Conservation (phyloP, 2,113 vertebrate genomes). For the Panthera tigris region DNA sequence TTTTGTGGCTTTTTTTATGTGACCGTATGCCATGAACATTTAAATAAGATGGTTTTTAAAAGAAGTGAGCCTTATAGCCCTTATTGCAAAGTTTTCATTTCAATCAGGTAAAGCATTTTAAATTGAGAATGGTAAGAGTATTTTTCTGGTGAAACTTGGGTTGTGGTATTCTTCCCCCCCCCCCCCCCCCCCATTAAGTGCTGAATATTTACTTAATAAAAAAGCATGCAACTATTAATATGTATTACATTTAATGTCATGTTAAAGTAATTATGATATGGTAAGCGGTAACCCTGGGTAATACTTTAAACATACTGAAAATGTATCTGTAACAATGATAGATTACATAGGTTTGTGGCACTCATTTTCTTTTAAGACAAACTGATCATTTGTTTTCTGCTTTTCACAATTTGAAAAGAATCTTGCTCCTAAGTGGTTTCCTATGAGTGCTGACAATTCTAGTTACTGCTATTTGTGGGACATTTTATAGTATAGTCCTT, state of each 20-base stretch:
- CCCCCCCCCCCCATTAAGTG: background rate
- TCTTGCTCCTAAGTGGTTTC: background rate
- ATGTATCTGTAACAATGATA: background rate
- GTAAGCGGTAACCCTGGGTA: background rate
- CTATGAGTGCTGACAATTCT: background rate
- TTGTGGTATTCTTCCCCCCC: background rate
- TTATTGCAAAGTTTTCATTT: slow-evolving; percentile 13
- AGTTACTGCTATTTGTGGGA: background rate
- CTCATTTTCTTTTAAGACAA: background rate
- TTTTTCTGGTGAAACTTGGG: slow-evolving; percentile 8
- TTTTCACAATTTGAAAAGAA: background rate
- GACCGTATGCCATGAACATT: background rate
- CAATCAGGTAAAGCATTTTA: slow-evolving; percentile 24
- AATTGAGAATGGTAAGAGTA: background rate
- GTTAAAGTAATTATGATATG: background rate
- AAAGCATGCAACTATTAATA: background rate
- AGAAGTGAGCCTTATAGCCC: background rate
- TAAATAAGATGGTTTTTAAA: background rate
- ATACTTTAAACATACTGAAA: background rate
- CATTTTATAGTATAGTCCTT: background rate
- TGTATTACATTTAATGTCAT: background rate
- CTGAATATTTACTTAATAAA: background rate
- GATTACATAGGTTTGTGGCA: background rate
- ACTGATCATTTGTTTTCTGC: background rate
- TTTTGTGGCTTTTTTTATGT: background rate